Conservation (phyloP, 2,797 vertebrate species). For the Sebastes oblongus region DNA sequence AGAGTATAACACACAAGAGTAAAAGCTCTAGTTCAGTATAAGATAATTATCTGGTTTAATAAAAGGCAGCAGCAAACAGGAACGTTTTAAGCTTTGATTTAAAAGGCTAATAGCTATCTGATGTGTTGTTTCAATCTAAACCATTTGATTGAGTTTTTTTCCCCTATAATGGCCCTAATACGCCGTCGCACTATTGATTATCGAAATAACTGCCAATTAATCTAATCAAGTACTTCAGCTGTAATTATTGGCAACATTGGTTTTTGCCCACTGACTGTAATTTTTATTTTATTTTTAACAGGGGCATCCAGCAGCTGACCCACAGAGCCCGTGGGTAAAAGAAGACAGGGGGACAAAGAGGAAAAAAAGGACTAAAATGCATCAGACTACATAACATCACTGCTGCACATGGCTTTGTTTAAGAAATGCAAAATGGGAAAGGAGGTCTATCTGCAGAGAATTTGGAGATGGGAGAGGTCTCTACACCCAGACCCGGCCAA, state of each 20-base stretch:
- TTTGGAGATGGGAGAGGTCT: conserved; percentile 71
- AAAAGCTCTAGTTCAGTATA: too few relatives aligned
- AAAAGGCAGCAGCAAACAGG: too few relatives aligned
- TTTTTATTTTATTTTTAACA: conserved; percentile 20
- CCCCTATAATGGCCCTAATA: too few relatives aligned
- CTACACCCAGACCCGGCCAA: conserved; percentile 47
- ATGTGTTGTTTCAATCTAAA: too few relatives aligned
- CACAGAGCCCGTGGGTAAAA: conserved; percentile 18
- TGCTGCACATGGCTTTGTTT: conserved; percentile 46
- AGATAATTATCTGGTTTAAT: too few relatives aligned
- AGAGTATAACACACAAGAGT: too few relatives aligned
- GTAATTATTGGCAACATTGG: not conserved
- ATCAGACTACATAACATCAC: conserved; percentile 33
- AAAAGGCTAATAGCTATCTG: too few relatives aligned
- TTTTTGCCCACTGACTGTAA: not conserved
- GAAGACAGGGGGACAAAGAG: not conserved
- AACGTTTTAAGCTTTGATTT: too few relatives aligned
- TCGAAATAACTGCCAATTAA: not conserved
- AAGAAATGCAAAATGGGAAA: conserved; percentile 65
- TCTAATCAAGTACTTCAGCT: not conserved
- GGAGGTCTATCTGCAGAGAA: conserved; percentile 60
- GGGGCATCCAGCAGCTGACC: conserved; percentile 1
- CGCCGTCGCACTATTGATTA: too few relatives aligned
- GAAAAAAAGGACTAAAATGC: conserved; percentile 30
- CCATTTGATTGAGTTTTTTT: too few relatives aligned